These are phyloP conservation scores for Callospermophilus lateralis DNA, from an alignment of 2,113 vertebrate genomes.

Conservation along the genomic window DNA sequence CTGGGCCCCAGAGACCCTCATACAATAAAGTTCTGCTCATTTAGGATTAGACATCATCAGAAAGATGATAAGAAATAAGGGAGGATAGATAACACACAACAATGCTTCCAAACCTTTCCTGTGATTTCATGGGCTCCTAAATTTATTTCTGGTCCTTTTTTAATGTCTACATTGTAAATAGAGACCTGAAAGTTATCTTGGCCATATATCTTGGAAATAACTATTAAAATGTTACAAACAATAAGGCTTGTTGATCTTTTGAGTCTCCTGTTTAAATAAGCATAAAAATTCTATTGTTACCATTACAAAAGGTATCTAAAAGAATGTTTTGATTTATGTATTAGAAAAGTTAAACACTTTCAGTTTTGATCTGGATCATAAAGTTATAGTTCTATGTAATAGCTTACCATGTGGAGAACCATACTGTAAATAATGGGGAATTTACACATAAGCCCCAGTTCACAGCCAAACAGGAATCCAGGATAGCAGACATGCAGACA, in stretches of 20 bases:
- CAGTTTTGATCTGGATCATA: slow-evolving; percentile 57
- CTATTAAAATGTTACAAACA: slow-evolving; percentile 17
- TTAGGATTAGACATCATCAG: background rate
- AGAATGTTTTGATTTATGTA: slow-evolving; percentile 32
- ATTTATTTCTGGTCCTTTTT: slow-evolving; percentile 39
- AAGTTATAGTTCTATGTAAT: background rate
- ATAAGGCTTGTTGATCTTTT: slow-evolving; percentile 16
- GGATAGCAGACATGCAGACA: background rate
- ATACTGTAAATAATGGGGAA: background rate
- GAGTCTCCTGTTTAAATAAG: slow-evolving; percentile 41
- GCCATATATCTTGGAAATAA: background rate
- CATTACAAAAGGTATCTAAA: background rate
- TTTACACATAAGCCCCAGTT: background rate
- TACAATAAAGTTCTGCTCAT: background rate
- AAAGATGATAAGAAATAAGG: background rate
- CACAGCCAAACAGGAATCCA: background rate
- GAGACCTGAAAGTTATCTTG: slow-evolving; percentile 38
- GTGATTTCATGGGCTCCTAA: background rate
- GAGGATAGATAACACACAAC: background rate
- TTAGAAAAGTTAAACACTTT: background rate
- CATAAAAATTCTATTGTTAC: background rate
- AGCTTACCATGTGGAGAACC: background rate
- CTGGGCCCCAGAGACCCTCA: background rate
- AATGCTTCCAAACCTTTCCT: background rate
- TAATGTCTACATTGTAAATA: background rate